Evolutionary conservation across 2,888 invertebrate genomes (phyloP).

Genomic region (Suillia variegata): DNA sequence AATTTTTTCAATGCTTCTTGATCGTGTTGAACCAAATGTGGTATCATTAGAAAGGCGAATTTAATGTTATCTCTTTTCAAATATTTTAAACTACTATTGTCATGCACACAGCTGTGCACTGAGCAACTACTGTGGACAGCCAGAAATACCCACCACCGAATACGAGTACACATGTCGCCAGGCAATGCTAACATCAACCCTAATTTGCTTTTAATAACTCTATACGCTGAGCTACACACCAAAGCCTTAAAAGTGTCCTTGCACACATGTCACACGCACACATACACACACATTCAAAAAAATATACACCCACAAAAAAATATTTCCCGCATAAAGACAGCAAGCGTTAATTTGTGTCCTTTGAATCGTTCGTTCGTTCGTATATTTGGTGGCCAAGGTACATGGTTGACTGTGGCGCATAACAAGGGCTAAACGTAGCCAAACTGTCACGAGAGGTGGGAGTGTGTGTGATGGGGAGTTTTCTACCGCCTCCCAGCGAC

Average conservation of each 20-base stretch:
- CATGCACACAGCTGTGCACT: too few species aligned
- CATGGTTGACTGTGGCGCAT: not conserved
- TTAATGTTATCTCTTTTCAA: too few species aligned
- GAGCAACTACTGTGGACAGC: not conserved
- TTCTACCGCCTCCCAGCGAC: not conserved
- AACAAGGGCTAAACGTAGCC: not conserved
- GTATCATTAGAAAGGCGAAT: too few species aligned
- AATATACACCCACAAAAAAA: not conserved
- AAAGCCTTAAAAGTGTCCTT: slow-evolving; percentile 48
- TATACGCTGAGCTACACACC: slow-evolving; percentile 34
- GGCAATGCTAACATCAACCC: slow-evolving; percentile 41
- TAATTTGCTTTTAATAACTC: slow-evolving; percentile 59
- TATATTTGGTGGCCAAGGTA: not conserved
- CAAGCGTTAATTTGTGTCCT: too few species aligned
- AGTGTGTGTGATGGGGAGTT: slow-evolving; percentile 9
- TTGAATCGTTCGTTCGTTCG: not conserved
- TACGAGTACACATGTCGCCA: not conserved
- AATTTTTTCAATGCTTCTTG: too few species aligned
- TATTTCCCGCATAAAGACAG: too few species aligned
- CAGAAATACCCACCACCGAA: not conserved
- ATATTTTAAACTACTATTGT: too few species aligned
- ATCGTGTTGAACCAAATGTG: too few species aligned
- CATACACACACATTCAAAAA: too few species aligned
- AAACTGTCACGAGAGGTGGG: not conserved
- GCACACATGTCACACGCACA: too few species aligned